Base-by-base conservation (phyloP, 2,113 vertebrate genomes). In the Hemicordylus capensis region DNA sequence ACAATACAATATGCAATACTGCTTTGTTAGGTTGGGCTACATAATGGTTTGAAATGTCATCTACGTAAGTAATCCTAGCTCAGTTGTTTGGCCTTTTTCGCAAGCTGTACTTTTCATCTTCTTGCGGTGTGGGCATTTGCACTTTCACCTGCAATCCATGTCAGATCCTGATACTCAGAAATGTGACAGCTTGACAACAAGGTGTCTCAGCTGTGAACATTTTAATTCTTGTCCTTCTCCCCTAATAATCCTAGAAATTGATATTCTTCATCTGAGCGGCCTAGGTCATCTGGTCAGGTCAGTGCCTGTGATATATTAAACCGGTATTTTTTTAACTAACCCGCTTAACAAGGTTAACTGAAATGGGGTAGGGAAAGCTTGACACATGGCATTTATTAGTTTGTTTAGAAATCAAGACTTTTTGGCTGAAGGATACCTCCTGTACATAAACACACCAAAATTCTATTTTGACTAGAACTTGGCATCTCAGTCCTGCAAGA, bases 251-350 rank as follows among this genome's bases (percentile, higher is more conserved):
- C 86, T n/a, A 24, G 91, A 90, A 94, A 93, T 17, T 34, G 85
- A 92, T 91, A 94, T 87, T 92, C 92, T 93, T 95, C 88, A 92
- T 93, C 87, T 88, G 83, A 91, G 89, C 76, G 87, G 69, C 88
- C 92, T 88, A 90, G 92, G 92, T 91, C 93, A 90, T 86, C 89
- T 82, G 80, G 37, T 39, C 92, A 90, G 46, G 91, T 89, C 88
- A 87, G 80, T 83, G 92, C 78, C 87, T 79, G 72, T 80, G 86
- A 91, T 92, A 89, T 74, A 84, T 84, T 92, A 93, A 83, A 92
- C 86, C 86, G 46, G 26, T 91, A 78, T 94, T 94, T 85, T 93
- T 93, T 73, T 81, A 81, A 90, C 83, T 89, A 90, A 89, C 85
- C 78, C 74, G 51, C 85, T 76, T 92, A 91, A 90, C 88, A 85